Evolutionary conservation across 2,113 vertebrate genomes (phyloP).

Genomic region (Paralichthys olivaceus): DNA sequence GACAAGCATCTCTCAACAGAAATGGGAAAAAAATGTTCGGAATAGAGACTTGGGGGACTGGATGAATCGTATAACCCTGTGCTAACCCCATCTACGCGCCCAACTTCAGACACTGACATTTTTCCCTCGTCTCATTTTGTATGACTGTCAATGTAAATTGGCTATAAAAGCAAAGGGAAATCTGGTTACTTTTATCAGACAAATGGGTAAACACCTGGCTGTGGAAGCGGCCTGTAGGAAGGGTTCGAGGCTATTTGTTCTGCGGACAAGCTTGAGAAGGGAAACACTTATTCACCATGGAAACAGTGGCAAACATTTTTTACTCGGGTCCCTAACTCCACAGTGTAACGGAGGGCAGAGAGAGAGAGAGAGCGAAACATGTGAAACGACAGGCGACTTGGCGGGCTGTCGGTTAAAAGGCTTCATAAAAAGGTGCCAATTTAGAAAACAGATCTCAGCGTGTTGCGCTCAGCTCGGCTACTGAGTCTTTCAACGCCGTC

Average conservation of each 20-base stretch:
- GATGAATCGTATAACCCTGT: slow-evolving; percentile 69
- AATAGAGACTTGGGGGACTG: slow-evolving; percentile 52
- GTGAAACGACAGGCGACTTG: slow-evolving; percentile 35
- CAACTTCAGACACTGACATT: slow-evolving; percentile 45
- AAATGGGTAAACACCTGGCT: slow-evolving; percentile 55
- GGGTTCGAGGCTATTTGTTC: slow-evolving; percentile 40
- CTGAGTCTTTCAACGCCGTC: slow-evolving; percentile 16
- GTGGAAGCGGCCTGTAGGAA: slow-evolving; percentile 30
- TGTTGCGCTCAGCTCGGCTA: slow-evolving; percentile 13
- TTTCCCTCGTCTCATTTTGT: slow-evolving; percentile 48
- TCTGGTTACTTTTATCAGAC: slow-evolving; percentile 56
- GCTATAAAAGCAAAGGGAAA: slow-evolving; percentile 58
- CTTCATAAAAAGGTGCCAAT: slow-evolving; percentile 67
- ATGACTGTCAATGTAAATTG: slow-evolving; percentile 57
- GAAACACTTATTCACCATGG: slow-evolving; percentile 23
- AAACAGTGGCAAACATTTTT: slow-evolving; percentile 35
- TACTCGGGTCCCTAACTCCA: slow-evolving; percentile 5
- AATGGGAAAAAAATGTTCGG: slow-evolving; percentile 67
- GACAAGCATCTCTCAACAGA: slow-evolving; percentile 78
- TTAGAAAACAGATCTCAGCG: slow-evolving; percentile 55
- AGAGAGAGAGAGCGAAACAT: slow-evolving; percentile 18
- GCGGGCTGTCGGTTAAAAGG: slow-evolving; percentile 62
- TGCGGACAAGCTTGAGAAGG: slow-evolving; percentile 16
- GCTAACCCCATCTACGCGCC: slow-evolving; percentile 66
- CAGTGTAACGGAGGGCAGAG: not conserved